Evolutionary conservation across 2,113 vertebrate genomes (phyloP), one percentile per base, ranked within the genome.

Genomic region (Caranx melampygus): DNA sequence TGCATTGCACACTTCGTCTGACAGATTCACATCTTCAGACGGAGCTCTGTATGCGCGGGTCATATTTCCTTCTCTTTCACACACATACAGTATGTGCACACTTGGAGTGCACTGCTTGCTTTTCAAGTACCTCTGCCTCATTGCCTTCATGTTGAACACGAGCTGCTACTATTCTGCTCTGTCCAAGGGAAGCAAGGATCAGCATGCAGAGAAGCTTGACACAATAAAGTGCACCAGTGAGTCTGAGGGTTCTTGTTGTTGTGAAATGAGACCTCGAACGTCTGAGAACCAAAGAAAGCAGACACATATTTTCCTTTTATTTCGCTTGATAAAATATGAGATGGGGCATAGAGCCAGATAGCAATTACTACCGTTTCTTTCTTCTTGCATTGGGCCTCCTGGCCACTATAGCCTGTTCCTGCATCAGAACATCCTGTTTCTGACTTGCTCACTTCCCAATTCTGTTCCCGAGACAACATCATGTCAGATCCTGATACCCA

Each of bases 61-160:
- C 75, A 37, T 42, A 79, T 86, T 73, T 65, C 63, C 54, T 40
- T 31, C 37, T 45, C 45, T 47, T 9, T 14, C 37, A 77, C 49
- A 34, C 64, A 69, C 64, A 78, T 52, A 45, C 58, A 42, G 31
- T 7, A 3, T 12, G 35, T n/a, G 26, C 70, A 49, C 35, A n/a
- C 34, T 10, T 0, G 15, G 47, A 62, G 26, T 8, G 40, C 35
- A 20, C 37, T 1, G 47, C 60, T 62, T 3, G 21, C 73, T 45
- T 86, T 75, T 71, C 65, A 75, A 86, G 66, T 21, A 64, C 66
- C 71, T 79, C 33, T 65, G 66, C 81, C 54, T 79, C 71, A 51
- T 51, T 15, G 52, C 4, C 62, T 58, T 47, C 40, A 75, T 71
- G 79, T 75, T 68, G 68, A 79, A 71, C 47, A 45, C 10, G 13